Evolutionary conservation across 2,888 invertebrate genomes (phyloP).

Genomic region (Eupithecia centaureata): DNA sequence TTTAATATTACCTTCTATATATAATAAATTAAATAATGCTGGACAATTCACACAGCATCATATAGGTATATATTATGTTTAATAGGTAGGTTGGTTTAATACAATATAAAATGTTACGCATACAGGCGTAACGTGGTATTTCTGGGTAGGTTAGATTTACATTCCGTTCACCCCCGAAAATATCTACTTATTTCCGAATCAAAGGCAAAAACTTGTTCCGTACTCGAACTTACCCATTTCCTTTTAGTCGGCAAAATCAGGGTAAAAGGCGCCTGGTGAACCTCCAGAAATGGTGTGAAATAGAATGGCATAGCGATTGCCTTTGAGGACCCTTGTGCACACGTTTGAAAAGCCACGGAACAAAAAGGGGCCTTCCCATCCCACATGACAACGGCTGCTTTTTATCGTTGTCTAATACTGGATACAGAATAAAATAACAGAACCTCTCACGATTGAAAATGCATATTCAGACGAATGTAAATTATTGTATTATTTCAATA

Average conservation of each 20-base stretch:
- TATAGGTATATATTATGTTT: too few relatives aligned
- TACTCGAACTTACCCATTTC: slow-evolving; percentile 41
- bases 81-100: not conserved
- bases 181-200: slow-evolving; percentile 42
- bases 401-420: slow-evolving; percentile 35
- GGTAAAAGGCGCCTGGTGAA: slow-evolving; percentile 51
- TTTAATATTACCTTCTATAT: too few relatives aligned
- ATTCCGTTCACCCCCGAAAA: slow-evolving; percentile 34
- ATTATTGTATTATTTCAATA: not conserved
- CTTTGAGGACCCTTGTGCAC: slow-evolving; percentile 52
- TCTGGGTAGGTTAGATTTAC: slow-evolving; percentile 1
- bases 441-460: not conserved
- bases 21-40: too few relatives aligned
- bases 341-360: slow-evolving; percentile 48
- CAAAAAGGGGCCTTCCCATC: slow-evolving; percentile 47
- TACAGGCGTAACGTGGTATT: not conserved
- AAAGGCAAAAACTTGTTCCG: slow-evolving; percentile 41
- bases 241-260: slow-evolving; percentile 44
- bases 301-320: slow-evolving; percentile 49
- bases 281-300: slow-evolving; percentile 46
- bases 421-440: slow-evolving; percentile 18
- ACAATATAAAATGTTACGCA: not conserved
- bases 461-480: not conserved
- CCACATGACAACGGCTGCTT: slow-evolving; percentile 43
- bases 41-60: too few relatives aligned